Evolutionary conservation across 2,888 invertebrate genomes (phyloP).

Genomic region (Celastrina argiolus): DNA sequence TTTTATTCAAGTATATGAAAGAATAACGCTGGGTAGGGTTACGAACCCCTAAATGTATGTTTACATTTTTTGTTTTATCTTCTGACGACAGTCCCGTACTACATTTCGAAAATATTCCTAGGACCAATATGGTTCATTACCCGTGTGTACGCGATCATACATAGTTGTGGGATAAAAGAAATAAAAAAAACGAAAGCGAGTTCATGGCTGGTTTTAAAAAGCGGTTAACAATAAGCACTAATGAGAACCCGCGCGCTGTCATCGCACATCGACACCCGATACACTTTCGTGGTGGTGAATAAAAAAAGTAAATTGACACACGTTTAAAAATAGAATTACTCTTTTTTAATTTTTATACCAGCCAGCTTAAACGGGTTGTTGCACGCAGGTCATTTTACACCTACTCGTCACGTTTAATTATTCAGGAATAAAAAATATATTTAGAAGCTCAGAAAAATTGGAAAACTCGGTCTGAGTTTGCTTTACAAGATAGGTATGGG

Average conservation of each 20-base stretch:
- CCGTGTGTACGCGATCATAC: neutral
- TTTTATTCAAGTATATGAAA: no score
- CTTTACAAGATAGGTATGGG: no score
- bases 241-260: slow-evolving; percentile 23
- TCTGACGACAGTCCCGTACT: no score
- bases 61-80: no score
- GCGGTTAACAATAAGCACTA: slow-evolving; percentile 19
- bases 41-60: no score
- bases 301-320: slow-evolving; percentile 52
- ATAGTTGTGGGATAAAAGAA: neutral
- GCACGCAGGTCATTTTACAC: neutral
- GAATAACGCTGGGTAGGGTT: no score
- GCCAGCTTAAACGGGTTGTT: slow-evolving; percentile 22
- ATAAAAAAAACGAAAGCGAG: slow-evolving; percentile 3
- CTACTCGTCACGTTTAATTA: no score
- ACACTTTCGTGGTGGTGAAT: slow-evolving; percentile 25
- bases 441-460: no score
- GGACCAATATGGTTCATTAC: neutral
- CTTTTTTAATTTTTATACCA: slow-evolving; percentile 48
- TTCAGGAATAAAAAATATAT: no score
- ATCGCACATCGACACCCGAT: slow-evolving; percentile 25
- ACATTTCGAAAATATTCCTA: neutral
- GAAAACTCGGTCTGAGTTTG: no score
- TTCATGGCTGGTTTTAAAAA: neutral
- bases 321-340: slow-evolving; percentile 55